Evolutionary conservation across 2,888 invertebrate genomes (phyloP).

Genomic region (Apamea anceps): DNA sequence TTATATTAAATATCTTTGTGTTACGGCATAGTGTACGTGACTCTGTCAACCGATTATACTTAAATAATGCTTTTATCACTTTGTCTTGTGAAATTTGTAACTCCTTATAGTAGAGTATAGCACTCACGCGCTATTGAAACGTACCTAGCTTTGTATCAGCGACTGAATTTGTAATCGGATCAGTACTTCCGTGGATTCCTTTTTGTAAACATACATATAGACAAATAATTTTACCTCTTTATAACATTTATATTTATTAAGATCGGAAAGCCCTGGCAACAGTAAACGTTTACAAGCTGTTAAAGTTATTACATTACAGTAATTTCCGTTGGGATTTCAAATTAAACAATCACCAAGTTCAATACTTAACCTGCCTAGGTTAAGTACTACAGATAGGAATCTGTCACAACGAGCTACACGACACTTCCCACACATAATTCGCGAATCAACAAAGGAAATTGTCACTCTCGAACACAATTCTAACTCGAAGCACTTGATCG

Average conservation of each 20-base stretch:
- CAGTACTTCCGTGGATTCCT: neutral
- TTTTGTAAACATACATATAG: neutral
- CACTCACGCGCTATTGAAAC: neutral
- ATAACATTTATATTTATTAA: neutral
- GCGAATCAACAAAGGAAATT: slow-evolving; percentile 60
- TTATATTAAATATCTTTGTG: too few species aligned
- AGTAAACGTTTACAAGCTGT: neutral
- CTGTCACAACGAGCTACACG: neutral
- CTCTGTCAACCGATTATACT: too few species aligned
- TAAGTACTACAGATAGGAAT: neutral
- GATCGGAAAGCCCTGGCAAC: neutral
- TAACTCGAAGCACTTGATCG: slow-evolving; percentile 55
- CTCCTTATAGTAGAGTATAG: too few species aligned
- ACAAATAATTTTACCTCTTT: neutral
- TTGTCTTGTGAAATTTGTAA: too few species aligned
- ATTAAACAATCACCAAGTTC: neutral
- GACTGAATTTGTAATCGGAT: neutral
- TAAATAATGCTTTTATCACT: too few species aligned
- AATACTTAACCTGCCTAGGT: neutral
- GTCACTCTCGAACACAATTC: slow-evolving; percentile 56
- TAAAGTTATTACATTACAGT: too few species aligned
- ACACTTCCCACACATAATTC: slow-evolving; percentile 38
- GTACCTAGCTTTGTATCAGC: neutral
- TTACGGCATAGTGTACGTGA: too few species aligned
- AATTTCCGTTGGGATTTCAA: neutral